Evolutionary conservation across 1,140 invertebrate genomes (phyloP).

Genomic region (Helicoverpa zea): DNA sequence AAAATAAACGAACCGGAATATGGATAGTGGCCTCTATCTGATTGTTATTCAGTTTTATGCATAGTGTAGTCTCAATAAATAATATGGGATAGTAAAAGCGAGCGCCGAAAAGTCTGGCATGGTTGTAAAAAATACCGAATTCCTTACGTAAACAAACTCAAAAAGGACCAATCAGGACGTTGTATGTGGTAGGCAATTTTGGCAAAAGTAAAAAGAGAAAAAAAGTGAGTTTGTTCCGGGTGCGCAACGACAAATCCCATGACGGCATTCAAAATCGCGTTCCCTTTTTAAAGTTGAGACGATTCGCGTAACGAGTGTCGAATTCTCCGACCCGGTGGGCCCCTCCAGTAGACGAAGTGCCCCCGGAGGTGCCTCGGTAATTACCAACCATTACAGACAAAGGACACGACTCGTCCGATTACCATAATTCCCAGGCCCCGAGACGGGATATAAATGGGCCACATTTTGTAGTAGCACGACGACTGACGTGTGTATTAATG

Average conservation of each 20-base stretch:
- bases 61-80: slow-evolving; percentile 65
- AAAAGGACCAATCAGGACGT: slow-evolving; percentile 46
- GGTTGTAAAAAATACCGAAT: slow-evolving; percentile 55
- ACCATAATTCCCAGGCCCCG: slow-evolving; percentile 83
- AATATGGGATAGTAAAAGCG: slow-evolving; percentile 65
- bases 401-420: slow-evolving; percentile 84
- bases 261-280: slow-evolving; percentile 80
- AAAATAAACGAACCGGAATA: slow-evolving; percentile 79
- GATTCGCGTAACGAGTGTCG: slow-evolving; percentile 85
- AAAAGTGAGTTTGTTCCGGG: slow-evolving; percentile 60
- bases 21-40: slow-evolving; percentile 69
- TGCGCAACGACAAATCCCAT: slow-evolving; percentile 70
- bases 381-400: slow-evolving; percentile 86
- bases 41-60: slow-evolving; percentile 74
- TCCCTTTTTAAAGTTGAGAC: slow-evolving; percentile 84
- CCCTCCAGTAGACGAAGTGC: slow-evolving; percentile 74
- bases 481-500: slow-evolving; percentile 86
- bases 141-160: slow-evolving; percentile 59
- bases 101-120: slow-evolving; percentile 57
- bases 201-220: slow-evolving; percentile 57
- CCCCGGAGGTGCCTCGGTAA: slow-evolving; percentile 81
- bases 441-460: slow-evolving; percentile 82
- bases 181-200: slow-evolving; percentile 62
- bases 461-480: slow-evolving; percentile 84
- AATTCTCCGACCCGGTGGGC: slow-evolving; percentile 75